Conservation (phyloP, 1,140 invertebrate species). For the Cyphomyrmex costatus region DNA sequence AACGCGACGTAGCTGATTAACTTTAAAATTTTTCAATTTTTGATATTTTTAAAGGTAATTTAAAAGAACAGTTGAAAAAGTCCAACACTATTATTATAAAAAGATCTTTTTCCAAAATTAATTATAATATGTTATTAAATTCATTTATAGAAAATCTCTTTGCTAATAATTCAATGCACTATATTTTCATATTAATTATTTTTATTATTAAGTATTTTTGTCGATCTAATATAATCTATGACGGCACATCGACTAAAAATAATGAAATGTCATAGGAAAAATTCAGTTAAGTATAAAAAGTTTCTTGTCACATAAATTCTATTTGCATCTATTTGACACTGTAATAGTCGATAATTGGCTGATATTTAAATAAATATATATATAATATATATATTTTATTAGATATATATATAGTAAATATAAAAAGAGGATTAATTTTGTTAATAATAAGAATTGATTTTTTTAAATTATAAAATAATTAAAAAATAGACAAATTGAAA, state of each 20-base stretch:
- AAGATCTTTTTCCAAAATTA: neutral
- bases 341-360: neutral
- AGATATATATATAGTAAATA: neutral
- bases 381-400: neutral
- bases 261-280: constrained; percentile 8
- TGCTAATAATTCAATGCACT: neutral
- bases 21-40: constrained; percentile 3
- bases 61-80: neutral
- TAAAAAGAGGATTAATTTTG: neutral
- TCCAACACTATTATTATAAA: neutral
- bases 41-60: neutral
- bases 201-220: neutral
- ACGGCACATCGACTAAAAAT: neutral
- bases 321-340: neutral
- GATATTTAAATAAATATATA: neutral
- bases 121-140: neutral
- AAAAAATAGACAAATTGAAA: too few relatives aligned
- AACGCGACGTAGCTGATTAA: constrained; percentile 30
- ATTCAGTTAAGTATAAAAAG: neutral
- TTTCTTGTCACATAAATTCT: neutral
- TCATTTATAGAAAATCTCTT: neutral
- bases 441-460: neutral
- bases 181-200: neutral
- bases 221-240: neutral
- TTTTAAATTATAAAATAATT: neutral